Conservation (phyloP, 2,888 invertebrate genomes). For the Ichneumon xanthorius region DNA sequence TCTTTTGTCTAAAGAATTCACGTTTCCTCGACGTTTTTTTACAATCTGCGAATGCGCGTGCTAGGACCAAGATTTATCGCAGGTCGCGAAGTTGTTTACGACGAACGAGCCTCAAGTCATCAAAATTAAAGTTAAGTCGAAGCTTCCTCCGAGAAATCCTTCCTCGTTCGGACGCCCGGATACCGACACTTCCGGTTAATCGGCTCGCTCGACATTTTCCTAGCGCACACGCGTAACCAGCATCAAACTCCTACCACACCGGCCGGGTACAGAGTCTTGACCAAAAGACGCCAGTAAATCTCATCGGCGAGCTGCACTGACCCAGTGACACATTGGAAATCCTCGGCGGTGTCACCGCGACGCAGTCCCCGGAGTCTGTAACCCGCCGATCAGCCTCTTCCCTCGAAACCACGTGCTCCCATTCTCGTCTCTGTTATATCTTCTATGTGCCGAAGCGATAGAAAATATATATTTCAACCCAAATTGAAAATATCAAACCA, state of each 20-base stretch:
- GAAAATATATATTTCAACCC: neutral
- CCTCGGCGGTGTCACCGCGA: constrained; percentile 6
- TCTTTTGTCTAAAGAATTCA: neutral
- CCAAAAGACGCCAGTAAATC: constrained; percentile 34
- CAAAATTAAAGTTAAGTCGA: neutral
- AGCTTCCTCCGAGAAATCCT: neutral
- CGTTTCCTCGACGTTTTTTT: too few species aligned
- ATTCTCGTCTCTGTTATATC: neutral
- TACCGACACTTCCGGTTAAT: constrained; percentile 19
- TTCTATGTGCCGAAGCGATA: neutral
- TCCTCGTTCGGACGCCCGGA: constrained; percentile 19
- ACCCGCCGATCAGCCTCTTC: neutral
- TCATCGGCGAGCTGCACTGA: constrained; percentile 42
- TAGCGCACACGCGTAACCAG: constrained; percentile 8
- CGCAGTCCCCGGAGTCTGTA: neutral
- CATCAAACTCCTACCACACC: neutral
- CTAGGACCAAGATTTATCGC: too few species aligned
- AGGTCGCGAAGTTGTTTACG: neutral
- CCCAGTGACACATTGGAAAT: constrained; percentile 62
- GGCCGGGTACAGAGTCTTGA: constrained; percentile 7
- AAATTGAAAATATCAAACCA: too few species aligned
- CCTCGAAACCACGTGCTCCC: neutral
- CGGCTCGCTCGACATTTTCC: constrained; percentile 26
- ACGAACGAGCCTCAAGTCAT: neutral
- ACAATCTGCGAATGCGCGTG: neutral